phyloP scores from a whole-genome alignment of 2,888 invertebrate genomes.

The Atethmia centrago region DNA sequence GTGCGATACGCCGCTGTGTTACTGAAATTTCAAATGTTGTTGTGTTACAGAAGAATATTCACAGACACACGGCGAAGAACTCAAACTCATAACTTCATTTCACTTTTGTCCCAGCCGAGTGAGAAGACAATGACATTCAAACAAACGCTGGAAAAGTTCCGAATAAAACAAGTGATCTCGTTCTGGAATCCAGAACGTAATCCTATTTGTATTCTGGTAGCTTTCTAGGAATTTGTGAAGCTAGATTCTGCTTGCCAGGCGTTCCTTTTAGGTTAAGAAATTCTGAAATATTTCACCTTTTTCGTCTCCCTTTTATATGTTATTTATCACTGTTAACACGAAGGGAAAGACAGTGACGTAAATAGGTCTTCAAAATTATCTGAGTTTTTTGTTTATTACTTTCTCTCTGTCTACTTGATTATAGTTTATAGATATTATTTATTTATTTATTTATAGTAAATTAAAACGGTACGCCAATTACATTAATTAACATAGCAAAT shows the following conservation, averaged over 20 bases:
- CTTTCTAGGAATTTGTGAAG: constrained; percentile 42
- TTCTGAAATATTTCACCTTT: constrained; percentile 19
- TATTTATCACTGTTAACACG: neutral
- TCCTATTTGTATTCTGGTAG: constrained; percentile 61
- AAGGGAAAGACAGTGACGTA: neutral
- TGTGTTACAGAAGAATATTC: neutral
- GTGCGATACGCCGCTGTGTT: no score
- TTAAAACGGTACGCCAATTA: no score
- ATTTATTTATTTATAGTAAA: no score
- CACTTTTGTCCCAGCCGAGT: neutral
- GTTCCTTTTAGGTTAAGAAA: constrained; percentile 29
- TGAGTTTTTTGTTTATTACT: no score
- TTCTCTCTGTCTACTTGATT: neutral
- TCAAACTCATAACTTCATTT: neutral
- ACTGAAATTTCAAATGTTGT: no score
- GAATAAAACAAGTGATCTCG: constrained; percentile 14
- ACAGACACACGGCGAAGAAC: neutral
- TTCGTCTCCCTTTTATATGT: neutral
- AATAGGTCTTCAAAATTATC: neutral
- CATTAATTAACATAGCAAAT: no score
- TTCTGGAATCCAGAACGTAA: constrained; percentile 39
- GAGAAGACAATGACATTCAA: constrained; percentile 18
- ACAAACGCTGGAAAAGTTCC: constrained; percentile 15
- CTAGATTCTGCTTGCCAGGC: constrained; percentile 25
- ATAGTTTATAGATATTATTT: no score